phyloP scores from a whole-genome alignment of 2,113 vertebrate genomes.

The Stigmatopora argus region DNA sequence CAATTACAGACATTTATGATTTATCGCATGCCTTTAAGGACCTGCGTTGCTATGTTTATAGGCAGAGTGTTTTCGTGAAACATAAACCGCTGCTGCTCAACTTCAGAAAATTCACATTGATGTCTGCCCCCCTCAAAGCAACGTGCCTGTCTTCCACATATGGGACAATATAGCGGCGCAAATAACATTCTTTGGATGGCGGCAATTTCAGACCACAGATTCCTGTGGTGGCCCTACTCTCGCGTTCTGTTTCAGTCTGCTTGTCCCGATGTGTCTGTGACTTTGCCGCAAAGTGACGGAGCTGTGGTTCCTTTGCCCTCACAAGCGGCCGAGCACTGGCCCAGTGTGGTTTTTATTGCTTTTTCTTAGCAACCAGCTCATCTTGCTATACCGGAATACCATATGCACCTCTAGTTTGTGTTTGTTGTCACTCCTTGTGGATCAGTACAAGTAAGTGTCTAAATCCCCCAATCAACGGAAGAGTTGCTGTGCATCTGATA shows the following conservation, averaged over 20 bases:
- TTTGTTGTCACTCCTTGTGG: slow-evolving; percentile 15
- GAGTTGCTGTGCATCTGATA: slow-evolving; percentile 19
- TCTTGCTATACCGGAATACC: background rate
- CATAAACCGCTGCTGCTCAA: slow-evolving; percentile 42
- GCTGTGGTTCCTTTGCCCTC: slow-evolving; percentile 54
- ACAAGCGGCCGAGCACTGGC: slow-evolving; percentile 44
- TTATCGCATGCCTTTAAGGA: slow-evolving; percentile 27
- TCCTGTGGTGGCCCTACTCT: slow-evolving; percentile 63
- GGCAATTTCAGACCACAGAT: slow-evolving; percentile 68
- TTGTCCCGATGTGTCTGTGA: slow-evolving; percentile 44
- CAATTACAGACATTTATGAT: slow-evolving; percentile 31
- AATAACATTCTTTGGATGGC: slow-evolving; percentile 65
- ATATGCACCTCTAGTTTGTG: background rate
- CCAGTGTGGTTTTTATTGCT: slow-evolving; percentile 60
- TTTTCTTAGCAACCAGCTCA: slow-evolving; percentile 56
- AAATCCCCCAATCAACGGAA: slow-evolving; percentile 51
- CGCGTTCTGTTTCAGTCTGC: slow-evolving; percentile 55
- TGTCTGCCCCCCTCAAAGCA: slow-evolving; percentile 32
- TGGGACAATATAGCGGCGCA: slow-evolving; percentile 43
- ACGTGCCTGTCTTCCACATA: slow-evolving; percentile 17
- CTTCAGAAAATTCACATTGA: slow-evolving; percentile 40
- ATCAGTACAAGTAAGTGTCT: slow-evolving; percentile 41
- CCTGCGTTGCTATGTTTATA: slow-evolving; percentile 40
- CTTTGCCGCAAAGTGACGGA: slow-evolving; percentile 60
- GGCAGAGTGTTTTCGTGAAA: slow-evolving; percentile 55